Evolutionary conservation across 2,113 vertebrate genomes (phyloP).

Genomic region (Passer montanus): DNA sequence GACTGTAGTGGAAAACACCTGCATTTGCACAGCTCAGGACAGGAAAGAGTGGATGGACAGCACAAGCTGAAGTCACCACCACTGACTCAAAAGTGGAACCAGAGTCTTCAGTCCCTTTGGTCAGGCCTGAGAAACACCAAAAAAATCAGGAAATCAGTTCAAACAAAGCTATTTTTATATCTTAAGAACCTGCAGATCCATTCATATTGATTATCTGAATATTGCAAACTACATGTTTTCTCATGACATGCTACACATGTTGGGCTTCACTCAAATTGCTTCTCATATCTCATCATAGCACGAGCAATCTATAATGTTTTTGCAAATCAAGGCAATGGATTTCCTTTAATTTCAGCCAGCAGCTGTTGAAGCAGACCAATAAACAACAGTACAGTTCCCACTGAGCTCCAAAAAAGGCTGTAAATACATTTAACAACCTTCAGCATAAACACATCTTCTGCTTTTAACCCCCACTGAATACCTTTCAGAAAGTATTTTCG

Average conservation of each 20-base stretch:
- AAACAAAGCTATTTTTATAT: neutral
- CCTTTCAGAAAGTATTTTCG: slow-evolving; percentile 41
- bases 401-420: slow-evolving; percentile 18
- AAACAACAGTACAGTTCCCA: slow-evolving; percentile 37
- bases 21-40: neutral
- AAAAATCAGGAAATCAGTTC: neutral
- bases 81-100: neutral
- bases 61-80: neutral
- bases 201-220: neutral
- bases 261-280: slow-evolving; percentile 16
- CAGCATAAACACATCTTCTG: slow-evolving; percentile 50
- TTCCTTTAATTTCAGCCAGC: slow-evolving; percentile 60
- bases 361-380: slow-evolving; percentile 46
- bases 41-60: neutral
- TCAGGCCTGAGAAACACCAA: neutral
- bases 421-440: slow-evolving; percentile 64
- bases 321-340: slow-evolving; percentile 45
- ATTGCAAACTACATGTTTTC: neutral
- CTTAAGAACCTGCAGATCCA: neutral
- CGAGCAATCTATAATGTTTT: slow-evolving; percentile 27
- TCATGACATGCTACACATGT: neutral
- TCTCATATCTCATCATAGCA: slow-evolving; percentile 3
- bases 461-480: slow-evolving; percentile 10
- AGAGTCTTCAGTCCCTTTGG: neutral
- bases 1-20: neutral